Percentiles rank a stretch among this genome's conserved stretches.
These are phyloP conservation scores for Hippocampus comes DNA, from an alignment of 2,113 vertebrate species.

Conservation along the genomic window DNA sequence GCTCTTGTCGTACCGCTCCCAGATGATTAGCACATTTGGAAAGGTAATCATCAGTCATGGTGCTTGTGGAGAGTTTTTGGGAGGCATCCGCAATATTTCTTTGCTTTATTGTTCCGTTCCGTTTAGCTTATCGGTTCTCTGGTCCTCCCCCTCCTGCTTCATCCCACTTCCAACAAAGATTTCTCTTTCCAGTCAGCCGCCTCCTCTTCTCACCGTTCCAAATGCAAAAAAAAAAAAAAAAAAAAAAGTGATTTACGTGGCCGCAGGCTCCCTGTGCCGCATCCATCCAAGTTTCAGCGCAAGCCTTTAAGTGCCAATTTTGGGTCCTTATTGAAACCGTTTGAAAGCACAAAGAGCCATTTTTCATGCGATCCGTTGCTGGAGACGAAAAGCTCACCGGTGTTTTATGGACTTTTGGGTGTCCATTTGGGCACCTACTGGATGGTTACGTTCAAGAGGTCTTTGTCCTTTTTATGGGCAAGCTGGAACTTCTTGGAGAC, in stretches of 20 bases:
- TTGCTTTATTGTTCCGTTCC: neutral
- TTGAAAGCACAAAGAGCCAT: conserved; percentile 60
- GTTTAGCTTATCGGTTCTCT: conserved; percentile 28
- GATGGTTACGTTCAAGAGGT: conserved; percentile 31
- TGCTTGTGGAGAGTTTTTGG: neutral
- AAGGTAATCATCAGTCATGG: conserved; percentile 2
- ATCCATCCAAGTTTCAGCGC: conserved; percentile 54
- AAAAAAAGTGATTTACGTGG: conserved; percentile 53
- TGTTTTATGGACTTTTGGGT: conserved; percentile 43
- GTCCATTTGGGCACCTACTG: conserved; percentile 17
- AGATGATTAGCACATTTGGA: conserved; percentile 1
- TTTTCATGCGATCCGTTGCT: conserved; percentile 55
- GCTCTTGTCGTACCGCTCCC: neutral
- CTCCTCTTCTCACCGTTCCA: conserved; percentile 19
- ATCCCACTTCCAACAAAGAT: conserved; percentile 50
- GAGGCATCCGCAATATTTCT: neutral
- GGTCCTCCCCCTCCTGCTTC: conserved; percentile 47
- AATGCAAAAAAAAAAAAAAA: conserved; percentile 23
- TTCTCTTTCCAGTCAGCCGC: conserved; percentile 32
- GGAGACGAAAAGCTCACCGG: conserved; percentile 46
- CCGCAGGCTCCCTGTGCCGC: conserved; percentile 45
- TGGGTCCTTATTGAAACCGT: conserved; percentile 53
- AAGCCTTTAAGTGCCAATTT: conserved; percentile 64
- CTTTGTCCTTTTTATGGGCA: conserved; percentile 24
- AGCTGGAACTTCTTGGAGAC: conserved; percentile 34